phyloP scores from a whole-genome alignment of 2,797 vertebrate genomes.

The Amphiprion clarkii region DNA sequence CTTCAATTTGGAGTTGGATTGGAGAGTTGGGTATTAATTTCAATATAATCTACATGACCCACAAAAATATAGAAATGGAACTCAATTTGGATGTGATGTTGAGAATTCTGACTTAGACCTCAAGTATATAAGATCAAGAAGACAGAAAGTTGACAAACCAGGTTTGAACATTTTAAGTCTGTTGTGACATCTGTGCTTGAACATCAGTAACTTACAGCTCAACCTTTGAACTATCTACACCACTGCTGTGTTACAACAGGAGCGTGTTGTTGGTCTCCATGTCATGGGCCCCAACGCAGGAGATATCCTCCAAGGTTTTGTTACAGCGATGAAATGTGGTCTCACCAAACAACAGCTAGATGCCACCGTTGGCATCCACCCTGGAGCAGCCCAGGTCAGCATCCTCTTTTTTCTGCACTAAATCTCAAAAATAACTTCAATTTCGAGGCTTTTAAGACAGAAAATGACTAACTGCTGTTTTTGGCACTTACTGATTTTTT shows the following conservation, averaged over 20 bases:
- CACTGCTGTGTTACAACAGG: slow-evolving; percentile 69
- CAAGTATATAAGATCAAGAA: not conserved
- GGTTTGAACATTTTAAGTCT: not conserved
- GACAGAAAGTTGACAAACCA: not conserved
- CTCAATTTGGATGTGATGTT: not conserved
- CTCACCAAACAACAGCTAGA: slow-evolving; percentile 88
- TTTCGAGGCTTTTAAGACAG: not conserved
- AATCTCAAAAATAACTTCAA: not conserved
- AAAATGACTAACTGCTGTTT: slow-evolving; percentile 6
- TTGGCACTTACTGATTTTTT: slow-evolving; percentile 25
- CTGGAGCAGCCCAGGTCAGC: slow-evolving; percentile 88
- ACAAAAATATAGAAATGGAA: too few relatives aligned
- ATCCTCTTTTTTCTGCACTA: not conserved
- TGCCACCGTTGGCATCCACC: slow-evolving; percentile 85
- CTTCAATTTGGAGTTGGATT: too few relatives aligned
- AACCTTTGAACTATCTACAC: not conserved
- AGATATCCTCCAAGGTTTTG: slow-evolving; percentile 90
- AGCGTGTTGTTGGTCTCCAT: slow-evolving; percentile 88
- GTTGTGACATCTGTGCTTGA: not conserved
- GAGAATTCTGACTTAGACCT: not conserved
- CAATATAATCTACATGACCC: too few relatives aligned
- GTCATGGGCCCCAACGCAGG: slow-evolving; percentile 88
- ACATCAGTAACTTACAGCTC: too few relatives aligned
- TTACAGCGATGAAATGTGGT: slow-evolving; percentile 87
- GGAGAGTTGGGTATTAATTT: too few relatives aligned